Conservation (phyloP, 2,888 invertebrate genomes). For the Deroplatys truncata region DNA sequence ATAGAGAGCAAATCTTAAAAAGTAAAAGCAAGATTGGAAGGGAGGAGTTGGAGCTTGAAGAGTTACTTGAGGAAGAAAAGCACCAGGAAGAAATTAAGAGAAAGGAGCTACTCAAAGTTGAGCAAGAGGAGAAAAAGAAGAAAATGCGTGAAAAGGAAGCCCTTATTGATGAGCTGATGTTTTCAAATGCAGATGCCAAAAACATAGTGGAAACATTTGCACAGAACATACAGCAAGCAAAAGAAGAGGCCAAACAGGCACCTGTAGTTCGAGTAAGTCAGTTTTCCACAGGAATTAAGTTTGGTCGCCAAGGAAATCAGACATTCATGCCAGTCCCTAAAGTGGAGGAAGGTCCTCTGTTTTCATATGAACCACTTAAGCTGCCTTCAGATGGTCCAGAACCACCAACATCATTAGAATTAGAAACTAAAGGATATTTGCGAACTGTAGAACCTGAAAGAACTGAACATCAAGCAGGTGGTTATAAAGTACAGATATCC, state of each 20-base stretch:
- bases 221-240: constrained; percentile 58
- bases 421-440: constrained; percentile 65
- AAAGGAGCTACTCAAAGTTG: constrained; percentile 64
- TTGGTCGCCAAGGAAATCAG: constrained; percentile 60
- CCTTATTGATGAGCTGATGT: constrained; percentile 92
- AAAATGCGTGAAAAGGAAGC: constrained; percentile 86
- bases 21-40: constrained; percentile 71
- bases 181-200: constrained; percentile 84
- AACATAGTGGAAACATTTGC: constrained; percentile 81
- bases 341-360: constrained; percentile 73
- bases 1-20: constrained; percentile 77
- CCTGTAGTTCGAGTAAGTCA: constrained; percentile 51
- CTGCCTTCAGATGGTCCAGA: constrained; percentile 69
- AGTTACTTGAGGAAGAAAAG: constrained; percentile 76
- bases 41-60: constrained; percentile 84
- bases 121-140: constrained; percentile 68
- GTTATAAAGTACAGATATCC: constrained; percentile 76
- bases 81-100: constrained; percentile 70
- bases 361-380: constrained; percentile 58
- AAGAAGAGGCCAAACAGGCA: constrained; percentile 51
- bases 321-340: constrained; percentile 65
- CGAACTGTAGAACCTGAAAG: constrained; percentile 70
- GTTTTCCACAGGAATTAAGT: constrained; percentile 84
- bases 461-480: constrained; percentile 77
- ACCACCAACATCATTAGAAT: constrained; percentile 60